Evolutionary conservation across 1,140 invertebrate genomes (phyloP).

Genomic region (Diachasma alloeum): DNA sequence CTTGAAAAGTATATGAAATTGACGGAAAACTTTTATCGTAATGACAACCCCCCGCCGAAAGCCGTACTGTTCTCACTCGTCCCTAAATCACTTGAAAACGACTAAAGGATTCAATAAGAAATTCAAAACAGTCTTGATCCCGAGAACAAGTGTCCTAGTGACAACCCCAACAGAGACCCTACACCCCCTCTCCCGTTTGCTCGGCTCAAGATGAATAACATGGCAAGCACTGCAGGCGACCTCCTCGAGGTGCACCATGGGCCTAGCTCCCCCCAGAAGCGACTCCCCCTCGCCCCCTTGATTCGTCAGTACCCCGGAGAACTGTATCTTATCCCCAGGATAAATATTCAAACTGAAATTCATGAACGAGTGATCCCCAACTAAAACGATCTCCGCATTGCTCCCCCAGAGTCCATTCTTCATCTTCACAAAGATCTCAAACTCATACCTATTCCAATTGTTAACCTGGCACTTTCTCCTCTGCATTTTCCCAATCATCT

Average conservation of each 20-base stretch:
- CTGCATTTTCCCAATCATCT: constrained; percentile 64
- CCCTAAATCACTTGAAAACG: constrained; percentile 70
- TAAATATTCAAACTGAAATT: constrained; percentile 76
- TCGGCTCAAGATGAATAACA: constrained; percentile 64
- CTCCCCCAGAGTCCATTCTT: constrained; percentile 72
- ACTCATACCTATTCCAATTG: constrained; percentile 75
- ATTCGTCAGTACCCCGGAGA: constrained; percentile 70
- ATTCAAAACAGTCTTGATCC: constrained; percentile 77
- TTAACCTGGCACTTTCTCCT: constrained; percentile 73
- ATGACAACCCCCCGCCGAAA: too few relatives aligned
- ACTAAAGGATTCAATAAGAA: constrained; percentile 79
- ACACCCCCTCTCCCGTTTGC: constrained; percentile 59
- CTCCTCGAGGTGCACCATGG: constrained; percentile 70
- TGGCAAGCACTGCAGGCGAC: constrained; percentile 75
- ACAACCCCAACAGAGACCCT: constrained; percentile 63
- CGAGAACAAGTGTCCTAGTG: constrained; percentile 69
- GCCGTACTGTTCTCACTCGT: too few relatives aligned
- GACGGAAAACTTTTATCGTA: too few relatives aligned
- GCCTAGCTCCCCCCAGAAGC: constrained; percentile 67
- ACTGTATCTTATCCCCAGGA: constrained; percentile 76
- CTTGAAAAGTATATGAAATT: too few relatives aligned
- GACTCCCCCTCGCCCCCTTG: constrained; percentile 53
- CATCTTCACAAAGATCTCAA: constrained; percentile 76
- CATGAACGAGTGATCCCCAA: constrained; percentile 71
- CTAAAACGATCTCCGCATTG: constrained; percentile 69